These are phyloP conservation scores for Apodemia hepburni DNA, from an alignment of 2,888 invertebrate species.

Conservation along the genomic window DNA sequence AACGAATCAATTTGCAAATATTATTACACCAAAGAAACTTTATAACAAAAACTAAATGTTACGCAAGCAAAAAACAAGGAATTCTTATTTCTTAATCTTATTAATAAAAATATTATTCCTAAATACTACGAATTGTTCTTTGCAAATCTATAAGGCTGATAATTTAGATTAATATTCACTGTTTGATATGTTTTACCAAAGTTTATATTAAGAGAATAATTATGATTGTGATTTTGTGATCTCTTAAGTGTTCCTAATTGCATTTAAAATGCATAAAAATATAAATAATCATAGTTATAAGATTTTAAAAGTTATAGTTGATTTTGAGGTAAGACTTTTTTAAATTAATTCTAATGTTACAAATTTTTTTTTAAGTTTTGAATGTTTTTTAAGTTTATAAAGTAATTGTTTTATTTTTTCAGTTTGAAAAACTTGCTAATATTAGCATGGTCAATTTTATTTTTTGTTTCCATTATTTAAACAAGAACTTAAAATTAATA, in stretches of 20 bases:
- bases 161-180: neutral
- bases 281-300: too few species aligned
- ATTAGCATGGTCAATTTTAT: constrained; percentile 4
- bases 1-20: constrained; percentile 3
- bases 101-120: neutral
- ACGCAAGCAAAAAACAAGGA: neutral
- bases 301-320: neutral
- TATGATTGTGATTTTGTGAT: neutral
- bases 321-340: neutral
- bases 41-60: constrained; percentile 1
- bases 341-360: neutral
- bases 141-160: neutral
- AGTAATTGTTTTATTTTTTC: constrained; percentile 2
- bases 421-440: constrained; percentile 12
- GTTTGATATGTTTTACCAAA: neutral
- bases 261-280: too few species aligned
- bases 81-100: constrained; percentile 1
- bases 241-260: too few species aligned
- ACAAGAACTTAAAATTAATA: constrained; percentile 8
- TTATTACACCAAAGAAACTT: neutral
- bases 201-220: neutral
- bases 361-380: neutral
- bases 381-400: constrained; percentile 4
- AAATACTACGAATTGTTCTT: neutral
- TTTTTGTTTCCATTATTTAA: constrained; percentile 2